Base-by-base conservation (phyloP, 2,888 invertebrate genomes). In the Aspidiotus rigidus region DNA sequence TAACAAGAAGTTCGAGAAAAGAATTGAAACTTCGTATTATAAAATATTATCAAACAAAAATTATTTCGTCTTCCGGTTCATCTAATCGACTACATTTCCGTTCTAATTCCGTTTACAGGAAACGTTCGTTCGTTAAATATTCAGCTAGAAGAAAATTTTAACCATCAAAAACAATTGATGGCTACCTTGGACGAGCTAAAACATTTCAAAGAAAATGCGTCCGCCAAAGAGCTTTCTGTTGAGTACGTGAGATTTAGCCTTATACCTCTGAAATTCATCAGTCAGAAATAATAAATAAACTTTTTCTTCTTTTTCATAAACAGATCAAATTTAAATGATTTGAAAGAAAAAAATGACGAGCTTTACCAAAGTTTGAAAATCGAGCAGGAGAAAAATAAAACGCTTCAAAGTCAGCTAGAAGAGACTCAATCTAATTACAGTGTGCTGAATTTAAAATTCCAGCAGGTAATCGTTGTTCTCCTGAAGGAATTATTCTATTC, bases 331-430 rank as follows among this genome's bases (percentile, higher is more conserved):
- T 39, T 67, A 9, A 59, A 67, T 11, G 60, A 67, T 59, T 60
- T 67, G 15, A 67, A 59, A 40, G 64, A 60, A 15, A 42, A 59
- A 16, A 67, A 60, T 53, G 67, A 67, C 28, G 67, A 67, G 57
- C 67, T 67, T 2, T 39, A 60, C 17, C 67, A 67, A 39, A 49
- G 10, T 10, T 49, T 67, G 53, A 53, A 60, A 39, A 41, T 59
- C 17, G 59, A 67, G 15, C 42, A 59, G 42, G 67, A 67, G 11
- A 67, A 59, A 41, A 57, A 67, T 49, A 44, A 41, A 13, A 59
- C 39, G 28, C 28, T 67, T 7, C 67, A 67, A 15, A 67, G 57
- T 15, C 67, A 59, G 42, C 44, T 59, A 15, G 67, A 67, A 10
- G 67, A 67, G 53, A 44, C 59, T 7, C 67, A 67, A 59, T 67